Percentiles rank a stretch among this genome's conserved stretches.
phyloP scores from a whole-genome alignment of 1,140 invertebrate genomes.

The Drosophila biarmipes region DNA sequence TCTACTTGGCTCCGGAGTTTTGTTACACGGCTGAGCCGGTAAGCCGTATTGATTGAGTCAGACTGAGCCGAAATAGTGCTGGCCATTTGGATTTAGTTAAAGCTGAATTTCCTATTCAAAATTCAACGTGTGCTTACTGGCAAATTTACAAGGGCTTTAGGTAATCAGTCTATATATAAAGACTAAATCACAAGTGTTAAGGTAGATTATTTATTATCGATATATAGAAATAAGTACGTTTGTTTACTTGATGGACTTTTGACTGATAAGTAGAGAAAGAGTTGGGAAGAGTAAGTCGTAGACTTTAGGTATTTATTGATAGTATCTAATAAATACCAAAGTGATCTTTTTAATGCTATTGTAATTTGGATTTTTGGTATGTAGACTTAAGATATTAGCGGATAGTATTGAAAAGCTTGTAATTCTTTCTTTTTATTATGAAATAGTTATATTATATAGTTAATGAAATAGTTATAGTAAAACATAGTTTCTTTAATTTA shows the following conservation, averaged over 20 bases:
- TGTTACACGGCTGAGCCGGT: conserved; percentile 59
- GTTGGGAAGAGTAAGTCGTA: neutral
- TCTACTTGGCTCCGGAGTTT: conserved; percentile 36
- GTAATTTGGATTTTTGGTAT: too few species aligned
- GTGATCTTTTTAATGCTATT: too few species aligned
- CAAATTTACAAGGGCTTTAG: conserved; percentile 10
- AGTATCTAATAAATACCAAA: too few species aligned
- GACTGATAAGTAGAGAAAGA: neutral
- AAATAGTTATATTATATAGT: too few species aligned
- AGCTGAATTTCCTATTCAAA: conserved; percentile 4
- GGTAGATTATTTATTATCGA: conserved; percentile 27
- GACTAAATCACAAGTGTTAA: neutral
- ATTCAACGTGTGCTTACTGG: conserved; percentile 6
- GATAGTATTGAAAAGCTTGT: too few species aligned
- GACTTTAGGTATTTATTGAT: too few species aligned
- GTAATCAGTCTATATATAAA: neutral
- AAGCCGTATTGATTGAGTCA: conserved; percentile 61
- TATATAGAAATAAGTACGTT: conserved; percentile 1
- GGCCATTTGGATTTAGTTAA: neutral
- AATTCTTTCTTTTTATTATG: too few species aligned
- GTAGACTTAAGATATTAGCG: too few species aligned
- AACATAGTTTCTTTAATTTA: neutral
- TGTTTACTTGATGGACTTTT: neutral
- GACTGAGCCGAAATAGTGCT: conserved; percentile 9
- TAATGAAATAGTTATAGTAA: too few species aligned